Evolutionary conservation across 2,888 invertebrate genomes (phyloP), one percentile per base, ranked within the genome.

Genomic region (Pristionchus mayeri): DNA sequence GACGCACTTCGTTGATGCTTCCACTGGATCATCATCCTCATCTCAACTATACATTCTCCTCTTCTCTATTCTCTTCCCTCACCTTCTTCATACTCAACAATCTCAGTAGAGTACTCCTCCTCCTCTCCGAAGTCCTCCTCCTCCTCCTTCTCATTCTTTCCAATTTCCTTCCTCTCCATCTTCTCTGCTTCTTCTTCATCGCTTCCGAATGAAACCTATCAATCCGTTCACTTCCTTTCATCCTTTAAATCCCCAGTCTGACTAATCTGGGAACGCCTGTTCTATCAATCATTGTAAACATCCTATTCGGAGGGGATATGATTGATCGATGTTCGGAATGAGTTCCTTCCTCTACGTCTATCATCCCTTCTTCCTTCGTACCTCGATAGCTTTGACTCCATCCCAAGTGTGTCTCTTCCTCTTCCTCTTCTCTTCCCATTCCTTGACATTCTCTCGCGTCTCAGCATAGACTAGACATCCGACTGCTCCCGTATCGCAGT

Each of bases 401-500:
- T 80, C 80, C 80, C 80, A 80, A 27, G 18, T 54, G 30, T 52
- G 48, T 50, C 52, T 40, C 24, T 34, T 80, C 57, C 21, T 80
- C 27, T 40, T 80, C 34, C 27, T 75, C 75, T n/a, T 67, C 11
- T 21, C 24, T 50, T 50, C 48, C 4, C 50, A 48, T 7, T 80
- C 80, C 30, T 34, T 80, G 37, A 80, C 48, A 21, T 82, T 60
- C 82, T 82, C 82, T 21, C 50, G 63, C 27, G 67, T 67, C n/a
- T 44, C 30, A 21, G 82, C 82, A 48, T 60, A 50, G 16, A 82
- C 82, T 6, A 82, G 40, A 67, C 82, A 82, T 48, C 82, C 82
- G 16, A 82, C 67, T 34, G 63, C 82, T 82, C 82, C 82, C 21
- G 63, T 82, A 30, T 63, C 67, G 67, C 82, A 82, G 21, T 82